Base-by-base conservation (phyloP, 2,888 invertebrate species). In the Acrocyrtus sp. region DNA sequence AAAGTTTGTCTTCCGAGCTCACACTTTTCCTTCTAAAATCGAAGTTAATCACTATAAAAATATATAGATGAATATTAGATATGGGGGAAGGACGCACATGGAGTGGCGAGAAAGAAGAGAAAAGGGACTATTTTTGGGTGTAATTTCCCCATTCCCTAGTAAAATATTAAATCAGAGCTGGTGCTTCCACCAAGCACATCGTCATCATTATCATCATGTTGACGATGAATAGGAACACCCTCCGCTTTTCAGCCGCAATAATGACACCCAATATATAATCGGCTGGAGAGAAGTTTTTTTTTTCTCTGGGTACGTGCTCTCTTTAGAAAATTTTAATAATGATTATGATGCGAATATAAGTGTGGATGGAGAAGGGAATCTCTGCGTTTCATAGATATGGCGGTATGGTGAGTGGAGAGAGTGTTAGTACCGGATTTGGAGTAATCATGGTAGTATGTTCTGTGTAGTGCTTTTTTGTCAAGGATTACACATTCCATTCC, bases 151-250 rank as follows among this genome's bases (percentile, higher is more conserved):
- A 8, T 12, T 34, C 34, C 12, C 21, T 39, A 2, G 21, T 22
- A 41, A 41, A 56, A 56, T 56, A 22, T 39, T 56, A 39, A 56
- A 56, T 56, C 56, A 56, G 34, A 41, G 39, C 56, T 39, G 22
- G 56, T 39, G 29, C 19, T 29, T 17, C 10, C 17, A n/a, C 22
- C 34, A 34, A 34, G 19, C 17, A 53, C 10, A 53, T 29, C 34
- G 34, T 34, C 34, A 34, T 34, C 34, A 34, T 34, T 34, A 34
- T 34, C 34, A 34, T 34, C 34, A 34, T 34, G 34, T 34, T 12
- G 29, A 54, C 10, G 10, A 34, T 29, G 54, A 54, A 34, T 6
- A 22, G 41, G 56, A 56, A 56, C 56, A 56, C 56, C 56, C 56
- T 41, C 56, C 19, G 27, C 53, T 53, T 53, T 12, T 53, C 53